Evolutionary conservation across 2,113 vertebrate species (phyloP), one percentile per base, ranked within the genome.

Genomic region (Miniopterus natalensis): DNA sequence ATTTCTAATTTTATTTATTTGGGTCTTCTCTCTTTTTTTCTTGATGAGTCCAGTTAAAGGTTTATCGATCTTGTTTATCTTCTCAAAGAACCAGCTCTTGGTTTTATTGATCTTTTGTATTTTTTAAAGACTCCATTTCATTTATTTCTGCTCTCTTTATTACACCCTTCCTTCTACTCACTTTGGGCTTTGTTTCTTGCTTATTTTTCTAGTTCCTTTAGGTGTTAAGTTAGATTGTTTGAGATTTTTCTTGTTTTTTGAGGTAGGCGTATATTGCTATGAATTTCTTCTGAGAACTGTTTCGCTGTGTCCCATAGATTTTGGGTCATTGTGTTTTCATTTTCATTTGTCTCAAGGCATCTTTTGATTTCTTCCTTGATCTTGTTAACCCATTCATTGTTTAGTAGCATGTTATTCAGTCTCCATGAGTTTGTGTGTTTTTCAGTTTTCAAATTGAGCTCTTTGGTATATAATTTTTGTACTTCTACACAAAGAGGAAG

Each of bases 401-500:
- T 63, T 63, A 63, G 79, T 31, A 83, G 79, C 40, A 63, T 81
- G 57, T 81, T 63, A 81, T 47, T 63, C 59, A 63, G 79, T 40
- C 42, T 83, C 79, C 79, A 63, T 63, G 57, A 31, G 27, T 83
- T 81, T 83, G 79, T 83, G 42, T 83, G 79, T 47, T 83, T 80
- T 83, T 83, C 79, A 83, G 79, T 63, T 83, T 77, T 83, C 57
- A 95, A 93, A 93, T 11, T 68, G 36, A 93, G 55, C 63, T 92
- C 84, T 94, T 95, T 88, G 55, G 42, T 49, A 88, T n/a, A 47
- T 8, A 95, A 84, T 31, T 66, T 92, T 90, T 84, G 36, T 71
- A 88, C 29, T 78, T 91, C 40, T 84, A 86, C 21, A 84, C 21
- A 96, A 95, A 92, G 51, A 94, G 2, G 83, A 85, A 94, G 66